Evolutionary conservation across 92 coral and sea anemone genomes (phyloP), one percentile per base, ranked within the genome.

Genomic region (Nematostella vectensis): DNA sequence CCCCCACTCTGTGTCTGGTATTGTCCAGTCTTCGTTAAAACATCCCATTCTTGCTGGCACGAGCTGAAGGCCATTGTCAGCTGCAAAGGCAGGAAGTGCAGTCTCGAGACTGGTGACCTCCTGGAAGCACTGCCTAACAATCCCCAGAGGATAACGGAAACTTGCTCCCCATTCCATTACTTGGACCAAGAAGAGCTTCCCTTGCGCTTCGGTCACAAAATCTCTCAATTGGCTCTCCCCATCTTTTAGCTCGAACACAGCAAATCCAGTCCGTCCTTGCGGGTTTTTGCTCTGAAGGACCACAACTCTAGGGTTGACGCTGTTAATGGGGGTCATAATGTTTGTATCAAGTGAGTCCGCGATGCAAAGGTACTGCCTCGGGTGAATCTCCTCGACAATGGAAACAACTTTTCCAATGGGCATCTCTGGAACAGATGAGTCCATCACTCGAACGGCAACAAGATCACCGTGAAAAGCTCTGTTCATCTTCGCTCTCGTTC

Each of bases 121-220:
- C 11, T 69, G 57, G 27, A 89, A 72, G 42, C 68, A 77, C 54
- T 71, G 77, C 57, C 81, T 76, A 27, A 86, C 95, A 33, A 89
- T 77, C 42, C 97, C 95, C 2, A 89, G 76, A 26, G 97, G 97
- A 39, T 56, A 64, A 37, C 93, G 89, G 55, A 85, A 89, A 47
- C 69, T 81, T 25, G 83, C 87, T 30, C 94, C 97, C 97, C 97
- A 89, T 60, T 89, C 80, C 67, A 85, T 66, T 37, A 85, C 68
- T 63, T 70, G 82, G 59, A 89, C 89, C n/a, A 89, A 79, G 36
- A 89, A 89, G 50, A 89, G 84, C 57, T 87, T 81, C n/a, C 88
- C 95, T 47, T 45, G 57, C 0, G 88, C 72, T 17, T 85, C 83
- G 8, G 87, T 65, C 2, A 81, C 84, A 36, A 85, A 81, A 26